Percentiles rank a stretch among this genome's conserved stretches.
Evolutionary conservation across 2,888 invertebrate species (phyloP).

Genomic region (Holacanthella duospinosa): DNA sequence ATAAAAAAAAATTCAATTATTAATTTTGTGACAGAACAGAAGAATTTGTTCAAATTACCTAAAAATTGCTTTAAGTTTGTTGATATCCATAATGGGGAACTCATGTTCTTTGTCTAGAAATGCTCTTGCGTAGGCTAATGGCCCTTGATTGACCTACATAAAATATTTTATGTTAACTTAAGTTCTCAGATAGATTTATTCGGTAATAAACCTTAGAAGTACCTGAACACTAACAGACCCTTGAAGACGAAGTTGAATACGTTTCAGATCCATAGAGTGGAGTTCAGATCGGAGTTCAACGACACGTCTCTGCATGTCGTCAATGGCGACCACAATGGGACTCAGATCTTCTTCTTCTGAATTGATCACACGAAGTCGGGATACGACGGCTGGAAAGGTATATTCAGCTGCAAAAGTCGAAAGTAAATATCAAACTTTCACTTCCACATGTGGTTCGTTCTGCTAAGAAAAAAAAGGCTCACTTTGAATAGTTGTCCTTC

Average conservation of each 20-base stretch:
- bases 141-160: slow-evolving; percentile 37
- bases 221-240: slow-evolving; percentile 37
- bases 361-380: slow-evolving; percentile 28
- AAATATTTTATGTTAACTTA: neutral
- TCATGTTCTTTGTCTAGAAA: slow-evolving; percentile 37
- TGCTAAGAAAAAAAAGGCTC: slow-evolving; percentile 37
- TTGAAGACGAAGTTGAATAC: slow-evolving; percentile 35
- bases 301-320: slow-evolving; percentile 37
- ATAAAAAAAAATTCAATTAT: slow-evolving; percentile 7
- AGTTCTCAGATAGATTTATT: neutral
- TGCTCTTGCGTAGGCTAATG: slow-evolving; percentile 36
- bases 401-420: slow-evolving; percentile 32
- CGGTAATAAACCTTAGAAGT: neutral
- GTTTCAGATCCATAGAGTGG: slow-evolving; percentile 34
- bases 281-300: slow-evolving; percentile 33
- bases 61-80: slow-evolving; percentile 33
- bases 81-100: slow-evolving; percentile 33
- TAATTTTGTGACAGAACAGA: slow-evolving; percentile 4
- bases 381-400: slow-evolving; percentile 36
- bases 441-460: neutral
- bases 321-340: slow-evolving; percentile 37
- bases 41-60: slow-evolving; percentile 19
- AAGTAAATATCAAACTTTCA: too few relatives aligned
- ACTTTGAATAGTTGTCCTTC: slow-evolving; percentile 84
- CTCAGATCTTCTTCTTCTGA: slow-evolving; percentile 36